These are phyloP conservation scores for Tympanoctomys barrerae DNA, from an alignment of 2,797 vertebrate species.

Conservation along the genomic window DNA sequence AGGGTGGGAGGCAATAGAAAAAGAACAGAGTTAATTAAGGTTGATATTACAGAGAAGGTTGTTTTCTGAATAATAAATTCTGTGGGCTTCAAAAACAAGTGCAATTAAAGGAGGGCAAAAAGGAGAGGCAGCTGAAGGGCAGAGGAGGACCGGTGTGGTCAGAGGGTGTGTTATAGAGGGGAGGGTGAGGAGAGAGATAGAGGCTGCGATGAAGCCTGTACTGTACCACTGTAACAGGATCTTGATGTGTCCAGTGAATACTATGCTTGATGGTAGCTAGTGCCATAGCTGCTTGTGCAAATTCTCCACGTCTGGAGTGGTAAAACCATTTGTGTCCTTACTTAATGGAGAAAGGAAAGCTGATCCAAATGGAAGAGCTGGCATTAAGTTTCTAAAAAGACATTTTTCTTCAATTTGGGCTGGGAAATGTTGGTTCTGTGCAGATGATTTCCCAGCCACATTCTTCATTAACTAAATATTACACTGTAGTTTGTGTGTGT, in stretches of 20 bases:
- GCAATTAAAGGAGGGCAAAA: slow-evolving; percentile 85
- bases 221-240: not conserved
- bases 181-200: not conserved
- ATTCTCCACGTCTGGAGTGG: slow-evolving; percentile 18
- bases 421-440: slow-evolving; percentile 45
- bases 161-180: not conserved
- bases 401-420: slow-evolving; percentile 13
- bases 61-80: slow-evolving; percentile 90
- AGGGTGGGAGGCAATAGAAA: slow-evolving; percentile 87
- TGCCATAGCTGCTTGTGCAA: slow-evolving; percentile 4
- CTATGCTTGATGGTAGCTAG: not conserved
- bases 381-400: slow-evolving; percentile 27
- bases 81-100: slow-evolving; percentile 82
- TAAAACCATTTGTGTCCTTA: not conserved
- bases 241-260: not conserved
- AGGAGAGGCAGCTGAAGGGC: slow-evolving; percentile 77
- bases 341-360: slow-evolving; percentile 47
- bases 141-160: slow-evolving; percentile 55
- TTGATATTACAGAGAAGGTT: slow-evolving; percentile 87
- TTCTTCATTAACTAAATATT: not conserved
- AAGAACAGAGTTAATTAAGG: slow-evolving; percentile 89
- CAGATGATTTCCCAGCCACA: slow-evolving; percentile 11
- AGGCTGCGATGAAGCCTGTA: slow-evolving; percentile 6
- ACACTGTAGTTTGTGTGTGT: slow-evolving; percentile 2
- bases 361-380: not conserved